Evolutionary conservation across 2,888 invertebrate genomes (phyloP), one percentile per base, ranked within the genome.

Genomic region (Alitta virens): DNA sequence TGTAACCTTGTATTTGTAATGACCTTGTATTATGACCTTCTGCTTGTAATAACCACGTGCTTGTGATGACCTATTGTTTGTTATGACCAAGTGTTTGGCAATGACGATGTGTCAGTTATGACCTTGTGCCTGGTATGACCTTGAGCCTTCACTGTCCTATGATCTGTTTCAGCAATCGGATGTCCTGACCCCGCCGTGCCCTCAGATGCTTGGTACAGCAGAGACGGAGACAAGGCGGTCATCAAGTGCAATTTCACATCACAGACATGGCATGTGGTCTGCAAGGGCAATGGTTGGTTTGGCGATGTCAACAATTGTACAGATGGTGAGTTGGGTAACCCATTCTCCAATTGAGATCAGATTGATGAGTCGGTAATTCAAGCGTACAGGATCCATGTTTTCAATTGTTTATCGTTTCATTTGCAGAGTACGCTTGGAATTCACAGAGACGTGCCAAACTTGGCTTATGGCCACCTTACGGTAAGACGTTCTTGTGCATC

Each of bases 231-330:
- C 18, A 59, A 59, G 40, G 59, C 59, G 14, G 52, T 40, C 16
- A 51, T 59, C 21, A 59, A 59, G 40, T 59, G 59, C 26, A 59
- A 59, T 40, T 51, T 51, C 38, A 51, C 59, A 12, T 33, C 49
- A 1, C 59, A 59, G 42, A 59, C 59, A 12, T 59, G 59, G 59
- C 59, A 59, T 27, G 51, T 59, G 23, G 59, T 59, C 38, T 59
- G 59, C 42, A 59, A 59, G 40, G 49, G 33, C n/a, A 59, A 46
- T 51, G 51, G 38, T 1, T 59, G 59, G 59, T 49, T 59, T 26
- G 59, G 59, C n/a, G 59, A 59, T 14, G 38, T 59, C 38, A 59
- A 38, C 27, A 59, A 59, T n/a, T 59, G 59, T 24, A 59, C 59
- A 52, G 59, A 49, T 59, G 46, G 46, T 46, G 21, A 3, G 46